Percentiles rank a stretch among this genome's conserved stretches.
Conservation (phyloP, 1,140 invertebrate genomes). For the Drosophila parabipectinata region DNA sequence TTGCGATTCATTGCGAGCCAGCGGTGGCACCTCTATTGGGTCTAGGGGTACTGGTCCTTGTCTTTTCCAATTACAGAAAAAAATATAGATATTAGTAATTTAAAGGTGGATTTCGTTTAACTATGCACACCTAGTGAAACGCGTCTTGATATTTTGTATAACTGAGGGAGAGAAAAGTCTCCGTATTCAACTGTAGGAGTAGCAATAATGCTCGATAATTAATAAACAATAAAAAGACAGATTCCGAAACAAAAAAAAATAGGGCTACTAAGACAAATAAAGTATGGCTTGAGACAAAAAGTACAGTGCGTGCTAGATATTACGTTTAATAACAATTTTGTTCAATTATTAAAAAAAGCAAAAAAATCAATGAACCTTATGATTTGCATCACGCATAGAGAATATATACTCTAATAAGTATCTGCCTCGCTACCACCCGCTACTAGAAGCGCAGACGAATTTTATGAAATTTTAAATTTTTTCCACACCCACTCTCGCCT, state of each 20-base stretch:
- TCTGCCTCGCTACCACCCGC: too few relatives aligned
- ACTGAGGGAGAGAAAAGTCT: conserved; percentile 53
- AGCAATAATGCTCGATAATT: conserved; percentile 61
- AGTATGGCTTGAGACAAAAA: not conserved
- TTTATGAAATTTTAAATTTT: too few relatives aligned
- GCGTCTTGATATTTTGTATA: conserved; percentile 53
- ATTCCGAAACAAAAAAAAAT: conserved; percentile 56
- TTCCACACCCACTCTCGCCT: too few relatives aligned
- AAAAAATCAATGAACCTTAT: too few relatives aligned
- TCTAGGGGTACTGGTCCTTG: conserved; percentile 52
- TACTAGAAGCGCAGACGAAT: too few relatives aligned
- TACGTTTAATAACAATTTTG: too few relatives aligned
- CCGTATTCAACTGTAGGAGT: conserved; percentile 67
- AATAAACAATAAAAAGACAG: conserved; percentile 66
- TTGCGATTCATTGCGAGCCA: conserved; percentile 62
- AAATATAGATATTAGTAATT: not conserved
- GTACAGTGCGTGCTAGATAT: not conserved
- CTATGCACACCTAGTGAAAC: conserved; percentile 39
- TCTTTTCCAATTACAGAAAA: conserved; percentile 12
- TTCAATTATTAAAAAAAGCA: too few relatives aligned
- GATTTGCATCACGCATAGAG: too few relatives aligned
- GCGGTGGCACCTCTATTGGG: conserved; percentile 25
- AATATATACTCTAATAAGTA: too few relatives aligned
- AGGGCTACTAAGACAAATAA: not conserved
- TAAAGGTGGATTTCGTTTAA: not conserved